A percentile compares a stretch with the other conserved stretches of the same genome.
These are phyloP conservation scores for Thunnus thynnus DNA, from an alignment of 2,113 vertebrate species.

Conservation along the genomic window DNA sequence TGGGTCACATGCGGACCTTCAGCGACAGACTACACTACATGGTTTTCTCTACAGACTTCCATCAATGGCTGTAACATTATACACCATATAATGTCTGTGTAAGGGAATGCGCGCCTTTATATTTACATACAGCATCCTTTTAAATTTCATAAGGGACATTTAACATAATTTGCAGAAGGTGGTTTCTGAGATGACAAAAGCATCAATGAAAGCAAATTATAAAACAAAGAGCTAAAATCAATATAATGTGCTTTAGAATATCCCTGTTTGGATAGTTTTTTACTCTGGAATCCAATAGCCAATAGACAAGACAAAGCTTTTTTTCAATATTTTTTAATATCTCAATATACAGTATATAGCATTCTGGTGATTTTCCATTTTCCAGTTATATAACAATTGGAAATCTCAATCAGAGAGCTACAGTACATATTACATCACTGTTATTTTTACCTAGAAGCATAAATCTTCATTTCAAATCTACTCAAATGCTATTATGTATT, in stretches of 20 bases:
- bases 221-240: not conserved
- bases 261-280: not conserved
- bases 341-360: not conserved
- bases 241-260: not conserved
- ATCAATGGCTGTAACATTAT: slow-evolving; percentile 39
- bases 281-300: not conserved
- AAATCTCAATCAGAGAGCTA: not conserved
- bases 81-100: slow-evolving; percentile 15
- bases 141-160: slow-evolving; percentile 5
- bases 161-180: not conserved
- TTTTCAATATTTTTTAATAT: no score
- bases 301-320: no score
- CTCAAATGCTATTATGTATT: no score
- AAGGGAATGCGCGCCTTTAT: slow-evolving; percentile 13
- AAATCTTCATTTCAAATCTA: no score
- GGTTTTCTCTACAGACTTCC: slow-evolving; percentile 20
- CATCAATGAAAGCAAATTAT: slow-evolving; percentile 14
- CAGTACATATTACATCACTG: not conserved
- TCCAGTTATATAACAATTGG: not conserved
- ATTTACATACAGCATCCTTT: slow-evolving; percentile 23
- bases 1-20: slow-evolving; percentile 26
- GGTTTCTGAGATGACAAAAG: slow-evolving; percentile 12
- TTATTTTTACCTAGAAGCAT: not conserved
- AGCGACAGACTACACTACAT: slow-evolving; percentile 9
- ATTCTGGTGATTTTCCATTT: not conserved